phyloP scores from a whole-genome alignment of 2,797 vertebrate species.

The Amniataba percoides region DNA sequence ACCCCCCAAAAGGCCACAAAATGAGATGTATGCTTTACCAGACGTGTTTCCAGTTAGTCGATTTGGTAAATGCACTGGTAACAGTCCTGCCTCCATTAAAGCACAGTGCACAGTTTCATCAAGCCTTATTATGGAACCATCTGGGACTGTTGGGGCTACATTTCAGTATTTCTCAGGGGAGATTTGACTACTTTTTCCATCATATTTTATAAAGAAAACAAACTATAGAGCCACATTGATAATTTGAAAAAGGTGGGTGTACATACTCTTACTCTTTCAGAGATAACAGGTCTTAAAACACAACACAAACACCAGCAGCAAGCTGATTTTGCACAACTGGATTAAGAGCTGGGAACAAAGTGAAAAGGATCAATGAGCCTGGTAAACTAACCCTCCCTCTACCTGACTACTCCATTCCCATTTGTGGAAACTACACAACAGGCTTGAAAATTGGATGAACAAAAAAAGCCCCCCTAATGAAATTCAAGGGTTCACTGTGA shows the following conservation, averaged over 20 bases:
- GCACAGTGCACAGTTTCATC: no score
- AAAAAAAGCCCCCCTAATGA: constrained; percentile 52
- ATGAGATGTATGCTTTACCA: background rate
- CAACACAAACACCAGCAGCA: background rate
- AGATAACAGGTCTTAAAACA: background rate
- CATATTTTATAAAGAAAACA: background rate
- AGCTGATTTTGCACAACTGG: constrained; percentile 24
- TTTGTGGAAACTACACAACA: constrained; percentile 53
- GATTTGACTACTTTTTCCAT: background rate
- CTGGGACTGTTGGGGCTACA: background rate
- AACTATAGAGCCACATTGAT: background rate
- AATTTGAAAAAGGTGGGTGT: background rate
- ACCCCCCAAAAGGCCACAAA: background rate
- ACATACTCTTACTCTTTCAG: background rate
- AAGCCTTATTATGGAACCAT: background rate
- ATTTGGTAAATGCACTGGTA: no score
- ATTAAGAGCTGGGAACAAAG: constrained; percentile 25
- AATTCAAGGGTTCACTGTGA: constrained; percentile 67
- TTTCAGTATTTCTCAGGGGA: background rate
- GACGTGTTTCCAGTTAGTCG: background rate
- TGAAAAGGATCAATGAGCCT: constrained; percentile 43
- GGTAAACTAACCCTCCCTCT: constrained; percentile 33
- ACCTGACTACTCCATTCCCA: constrained; percentile 49
- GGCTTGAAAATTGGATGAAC: constrained; percentile 57
- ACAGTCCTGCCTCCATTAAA: no score